These are phyloP conservation scores for Neoascia interrupta DNA, from an alignment of 2,888 invertebrate genomes.

Conservation along the genomic window DNA sequence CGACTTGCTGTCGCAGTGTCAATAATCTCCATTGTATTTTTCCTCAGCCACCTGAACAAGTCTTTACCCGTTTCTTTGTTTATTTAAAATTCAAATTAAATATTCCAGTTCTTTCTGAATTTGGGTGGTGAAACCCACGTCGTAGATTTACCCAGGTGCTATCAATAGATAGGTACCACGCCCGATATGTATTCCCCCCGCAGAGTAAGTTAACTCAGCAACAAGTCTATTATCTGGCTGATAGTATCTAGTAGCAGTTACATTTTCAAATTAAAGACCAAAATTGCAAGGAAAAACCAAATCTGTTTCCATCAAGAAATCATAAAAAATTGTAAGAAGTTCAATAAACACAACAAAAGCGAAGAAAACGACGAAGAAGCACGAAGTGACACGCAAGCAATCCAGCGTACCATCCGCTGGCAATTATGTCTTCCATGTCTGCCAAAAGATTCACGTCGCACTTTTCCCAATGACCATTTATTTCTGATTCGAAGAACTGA, in stretches of 20 bases:
- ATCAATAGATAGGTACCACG: conserved; percentile 1
- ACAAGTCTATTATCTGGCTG: conserved; percentile 3
- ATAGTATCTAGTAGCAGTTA: background rate
- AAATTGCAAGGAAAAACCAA: background rate
- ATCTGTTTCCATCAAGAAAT: conserved; percentile 12
- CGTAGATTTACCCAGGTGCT: background rate
- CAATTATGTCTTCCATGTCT: too few species aligned
- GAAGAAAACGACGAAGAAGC: background rate
- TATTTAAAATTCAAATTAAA: too few species aligned
- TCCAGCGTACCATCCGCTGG: background rate
- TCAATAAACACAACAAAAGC: conserved; percentile 30
- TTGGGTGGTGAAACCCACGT: conserved; percentile 4
- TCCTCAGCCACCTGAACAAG: conserved; percentile 2
- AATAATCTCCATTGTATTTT: too few species aligned
- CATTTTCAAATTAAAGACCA: background rate
- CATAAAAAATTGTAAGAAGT: background rate
- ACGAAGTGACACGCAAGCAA: conserved; percentile 70
- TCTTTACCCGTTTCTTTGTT: background rate
- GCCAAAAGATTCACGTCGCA: too few species aligned
- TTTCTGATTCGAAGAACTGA: background rate
- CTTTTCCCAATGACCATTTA: too few species aligned
- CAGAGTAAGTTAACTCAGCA: background rate
- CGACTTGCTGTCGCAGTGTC: too few species aligned
- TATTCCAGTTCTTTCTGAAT: background rate
- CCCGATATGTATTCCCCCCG: background rate